Evolutionary conservation across 2,797 vertebrate species (phyloP).

Genomic region (Sebastes iracundus): DNA sequence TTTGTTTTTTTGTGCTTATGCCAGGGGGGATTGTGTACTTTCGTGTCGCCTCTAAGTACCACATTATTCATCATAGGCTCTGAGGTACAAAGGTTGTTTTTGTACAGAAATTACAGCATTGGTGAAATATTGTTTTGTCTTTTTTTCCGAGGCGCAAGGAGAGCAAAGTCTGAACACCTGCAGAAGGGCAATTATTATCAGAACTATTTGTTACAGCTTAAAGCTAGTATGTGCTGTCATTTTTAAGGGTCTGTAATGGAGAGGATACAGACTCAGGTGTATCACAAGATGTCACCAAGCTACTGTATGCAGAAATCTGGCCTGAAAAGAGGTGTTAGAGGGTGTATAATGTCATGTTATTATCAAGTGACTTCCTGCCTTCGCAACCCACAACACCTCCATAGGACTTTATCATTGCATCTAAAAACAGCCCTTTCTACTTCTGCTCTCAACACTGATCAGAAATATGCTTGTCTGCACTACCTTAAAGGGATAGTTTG

Average conservation of each 20-base stretch:
- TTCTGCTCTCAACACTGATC: neutral
- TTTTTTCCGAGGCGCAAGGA: neutral
- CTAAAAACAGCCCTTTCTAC: neutral
- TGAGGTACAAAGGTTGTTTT: constrained; percentile 41
- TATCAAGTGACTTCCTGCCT: neutral
- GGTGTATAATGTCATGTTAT: neutral
- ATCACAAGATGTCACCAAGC: neutral
- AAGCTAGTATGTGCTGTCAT: neutral
- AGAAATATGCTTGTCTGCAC: neutral
- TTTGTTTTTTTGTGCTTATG: constrained; percentile 12
- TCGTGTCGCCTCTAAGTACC: constrained; percentile 4
- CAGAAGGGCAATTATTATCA: constrained; percentile 24
- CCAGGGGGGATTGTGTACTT: constrained; percentile 23
- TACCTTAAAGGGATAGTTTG: neutral
- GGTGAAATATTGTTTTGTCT: constrained; percentile 30
- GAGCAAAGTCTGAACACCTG: constrained; percentile 10
- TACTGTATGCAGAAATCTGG: neutral
- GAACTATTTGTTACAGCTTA: neutral
- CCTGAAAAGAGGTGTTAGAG: neutral
- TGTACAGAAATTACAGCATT: constrained; percentile 26
- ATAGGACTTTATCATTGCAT: neutral
- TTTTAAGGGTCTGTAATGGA: neutral
- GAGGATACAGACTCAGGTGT: neutral
- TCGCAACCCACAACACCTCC: neutral
- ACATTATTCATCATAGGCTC: constrained; percentile 41